Evolutionary conservation across 2,888 invertebrate genomes (phyloP), one percentile per base, ranked within the genome.

Genomic region (Spisula subtruncata): DNA sequence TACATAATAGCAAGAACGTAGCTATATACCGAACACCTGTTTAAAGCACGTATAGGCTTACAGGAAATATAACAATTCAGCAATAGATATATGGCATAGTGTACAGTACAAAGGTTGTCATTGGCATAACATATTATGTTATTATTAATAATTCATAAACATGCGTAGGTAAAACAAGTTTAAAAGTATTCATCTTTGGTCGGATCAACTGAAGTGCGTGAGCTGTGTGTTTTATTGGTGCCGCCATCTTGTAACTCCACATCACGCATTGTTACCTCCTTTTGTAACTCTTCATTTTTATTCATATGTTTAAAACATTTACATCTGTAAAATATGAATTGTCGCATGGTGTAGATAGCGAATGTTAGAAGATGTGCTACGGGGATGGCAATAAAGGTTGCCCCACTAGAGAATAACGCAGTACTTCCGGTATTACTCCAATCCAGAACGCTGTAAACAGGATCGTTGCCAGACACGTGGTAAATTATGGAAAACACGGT

Each of bases 401-500:
- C 41, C 1, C 88, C 54, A 20, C 89, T 14, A 1, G 81, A 32
- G 6, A 90, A 12, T 25, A 85, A 35, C 14, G 79, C 60, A 14
- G 93, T 79, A 12, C n/a, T 87, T 29, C 87, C 89, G 0, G 90
- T 46, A 8, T 91, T 79, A 54, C 81, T 81, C 94, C 94, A 94
- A 86, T 94, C 91, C 56, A 94, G 80, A 10, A 90, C 80, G 18
- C 46, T 81, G 82, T 94, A 94, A 79, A 94, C 90, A 0, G 85
- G 83, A 18, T 87, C 90, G n/a, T 91, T 92, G 0, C 94, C 93
- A 12, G 90, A 83, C 20, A 83, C 84, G 20, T 92, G 90, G 83
- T 93, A 94, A 48, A 94, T 92, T 4, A 91, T 82, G 32, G 92
- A 89, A 84, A 94, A 94, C 16, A 93, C 46, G 12, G 87, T 12